A percentile compares a stretch with the other conserved stretches of the same genome.
These are phyloP conservation scores for Aphrophora alni DNA, from an alignment of 2,888 invertebrate genomes.

Conservation along the genomic window DNA sequence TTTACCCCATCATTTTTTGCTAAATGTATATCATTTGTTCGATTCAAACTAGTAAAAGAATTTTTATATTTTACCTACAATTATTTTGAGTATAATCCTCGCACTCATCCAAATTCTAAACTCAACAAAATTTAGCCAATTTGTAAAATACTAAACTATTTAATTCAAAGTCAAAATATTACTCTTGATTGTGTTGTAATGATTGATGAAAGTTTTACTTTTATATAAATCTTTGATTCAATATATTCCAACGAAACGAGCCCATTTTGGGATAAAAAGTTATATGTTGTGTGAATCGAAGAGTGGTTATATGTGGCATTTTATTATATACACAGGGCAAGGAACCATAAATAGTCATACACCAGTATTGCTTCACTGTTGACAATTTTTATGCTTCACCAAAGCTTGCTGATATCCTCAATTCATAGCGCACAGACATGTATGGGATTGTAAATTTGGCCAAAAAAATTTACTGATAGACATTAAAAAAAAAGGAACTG, in stretches of 20 bases:
- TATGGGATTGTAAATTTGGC: not conserved
- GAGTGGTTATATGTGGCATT: conserved; percentile 49
- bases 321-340: conserved; percentile 51
- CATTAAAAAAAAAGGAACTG: too few species aligned
- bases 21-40: too few species aligned
- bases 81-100: too few species aligned
- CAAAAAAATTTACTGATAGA: not conserved
- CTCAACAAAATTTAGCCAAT: conserved; percentile 45
- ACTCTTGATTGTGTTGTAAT: conserved; percentile 47
- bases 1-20: too few species aligned
- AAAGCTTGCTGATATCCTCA: not conserved
- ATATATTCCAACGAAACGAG: conserved; percentile 52
- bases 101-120: too few species aligned
- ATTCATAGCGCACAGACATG: not conserved
- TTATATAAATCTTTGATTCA: conserved; percentile 53
- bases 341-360: conserved; percentile 45
- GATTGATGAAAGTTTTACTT: conserved; percentile 51
- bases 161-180: conserved; percentile 41
- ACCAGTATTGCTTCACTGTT: conserved; percentile 32
- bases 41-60: too few species aligned
- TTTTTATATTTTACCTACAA: too few species aligned
- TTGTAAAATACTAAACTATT: conserved; percentile 39
- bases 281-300: conserved; percentile 53
- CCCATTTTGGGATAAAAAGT: conserved; percentile 53
- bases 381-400: not conserved